phyloP scores from a whole-genome alignment of 2,888 invertebrate genomes.

The Dysmachus trigonus region DNA sequence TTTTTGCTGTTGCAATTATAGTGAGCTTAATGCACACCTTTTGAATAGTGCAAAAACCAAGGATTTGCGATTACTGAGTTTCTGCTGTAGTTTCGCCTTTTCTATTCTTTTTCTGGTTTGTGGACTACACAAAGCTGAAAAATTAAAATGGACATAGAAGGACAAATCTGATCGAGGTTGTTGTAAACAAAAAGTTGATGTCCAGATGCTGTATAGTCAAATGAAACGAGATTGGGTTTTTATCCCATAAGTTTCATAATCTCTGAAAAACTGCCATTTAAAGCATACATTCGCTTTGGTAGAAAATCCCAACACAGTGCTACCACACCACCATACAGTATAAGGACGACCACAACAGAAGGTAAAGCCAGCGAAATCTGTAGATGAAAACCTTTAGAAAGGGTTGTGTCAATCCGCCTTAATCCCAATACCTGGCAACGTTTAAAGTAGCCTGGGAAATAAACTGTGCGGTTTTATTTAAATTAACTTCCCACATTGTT shows the following conservation, averaged over 20 bases:
- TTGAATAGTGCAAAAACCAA: too few species aligned
- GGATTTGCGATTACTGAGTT: too few species aligned
- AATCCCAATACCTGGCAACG: not conserved
- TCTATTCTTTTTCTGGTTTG: too few species aligned
- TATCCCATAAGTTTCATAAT: not conserved
- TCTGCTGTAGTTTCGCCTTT: too few species aligned
- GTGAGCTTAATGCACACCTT: too few species aligned
- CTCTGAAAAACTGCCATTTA: not conserved
- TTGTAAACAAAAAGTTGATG: not conserved
- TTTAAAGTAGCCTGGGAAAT: not conserved
- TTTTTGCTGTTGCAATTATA: too few species aligned
- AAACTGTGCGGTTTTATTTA: slow-evolving; percentile 17
- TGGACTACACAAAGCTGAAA: too few species aligned
- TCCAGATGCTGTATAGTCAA: not conserved
- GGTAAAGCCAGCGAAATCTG: not conserved
- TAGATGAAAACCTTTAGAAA: not conserved
- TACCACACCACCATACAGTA: not conserved
- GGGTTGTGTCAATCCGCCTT: not conserved
- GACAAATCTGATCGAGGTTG: not conserved
- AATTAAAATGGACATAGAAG: not conserved
- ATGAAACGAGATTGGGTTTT: not conserved
- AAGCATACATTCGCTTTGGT: not conserved
- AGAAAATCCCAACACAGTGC: not conserved
- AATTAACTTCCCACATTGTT: slow-evolving; percentile 17
- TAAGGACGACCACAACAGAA: not conserved